Percentiles rank a stretch among this genome's conserved stretches.
These are phyloP conservation scores for Brenthis ino DNA, from an alignment of 2,888 invertebrate species.

Conservation along the genomic window DNA sequence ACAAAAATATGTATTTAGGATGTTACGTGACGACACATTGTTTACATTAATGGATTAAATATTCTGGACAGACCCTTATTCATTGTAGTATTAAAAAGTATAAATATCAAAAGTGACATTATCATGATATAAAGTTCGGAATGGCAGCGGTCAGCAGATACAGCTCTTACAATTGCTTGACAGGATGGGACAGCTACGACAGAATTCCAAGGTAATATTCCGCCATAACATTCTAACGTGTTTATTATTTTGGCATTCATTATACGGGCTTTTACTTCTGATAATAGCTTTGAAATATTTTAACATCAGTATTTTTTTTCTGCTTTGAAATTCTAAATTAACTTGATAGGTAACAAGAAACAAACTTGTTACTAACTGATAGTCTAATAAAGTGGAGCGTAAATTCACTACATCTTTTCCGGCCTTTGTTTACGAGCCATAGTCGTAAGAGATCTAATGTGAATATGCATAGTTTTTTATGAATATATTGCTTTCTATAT, in stretches of 20 bases:
- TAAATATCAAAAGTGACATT: slow-evolving; percentile 24
- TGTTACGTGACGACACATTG: neutral
- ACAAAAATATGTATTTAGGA: neutral
- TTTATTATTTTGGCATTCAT: neutral
- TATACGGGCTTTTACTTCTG: neutral
- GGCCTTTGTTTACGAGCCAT: too few species aligned
- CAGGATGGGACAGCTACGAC: slow-evolving; percentile 95
- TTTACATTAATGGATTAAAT: too few species aligned
- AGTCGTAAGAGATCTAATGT: too few species aligned
- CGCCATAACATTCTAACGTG: slow-evolving; percentile 1
- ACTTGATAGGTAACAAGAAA: too few species aligned
- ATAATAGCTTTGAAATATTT: neutral
- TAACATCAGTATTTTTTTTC: too few species aligned
- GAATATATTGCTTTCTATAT: too few species aligned
- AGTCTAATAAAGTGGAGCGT: too few species aligned
- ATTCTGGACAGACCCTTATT: too few species aligned
- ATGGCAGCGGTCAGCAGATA: slow-evolving; percentile 90
- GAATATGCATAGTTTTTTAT: too few species aligned
- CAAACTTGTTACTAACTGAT: too few species aligned
- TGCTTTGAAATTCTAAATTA: neutral
- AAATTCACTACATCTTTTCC: too few species aligned
- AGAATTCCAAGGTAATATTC: slow-evolving; percentile 90
- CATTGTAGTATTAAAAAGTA: too few species aligned
- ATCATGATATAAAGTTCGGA: slow-evolving; percentile 26
- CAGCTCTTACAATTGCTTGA: slow-evolving; percentile 94